A percentile compares a stretch with the other conserved stretches of the same genome.
Evolutionary conservation across 2,113 vertebrate genomes (phyloP).

Genomic region (Tragelaphus strepsiceros): DNA sequence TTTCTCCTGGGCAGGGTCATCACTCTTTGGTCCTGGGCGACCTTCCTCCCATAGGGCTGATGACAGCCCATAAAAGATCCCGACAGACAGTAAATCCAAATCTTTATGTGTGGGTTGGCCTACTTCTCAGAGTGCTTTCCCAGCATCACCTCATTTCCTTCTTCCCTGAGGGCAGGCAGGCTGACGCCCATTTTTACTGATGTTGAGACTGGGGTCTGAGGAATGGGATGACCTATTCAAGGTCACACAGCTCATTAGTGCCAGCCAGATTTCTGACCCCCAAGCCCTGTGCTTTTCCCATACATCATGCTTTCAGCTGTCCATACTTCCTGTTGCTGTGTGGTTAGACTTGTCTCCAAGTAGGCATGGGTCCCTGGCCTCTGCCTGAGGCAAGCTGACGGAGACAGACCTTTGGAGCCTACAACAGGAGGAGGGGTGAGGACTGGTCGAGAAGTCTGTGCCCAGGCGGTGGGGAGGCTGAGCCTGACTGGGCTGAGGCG

Average conservation of each 20-base stretch:
- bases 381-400: not conserved
- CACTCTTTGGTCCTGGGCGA: not conserved
- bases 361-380: not conserved
- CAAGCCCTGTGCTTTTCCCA: not conserved
- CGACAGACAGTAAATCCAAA: not conserved
- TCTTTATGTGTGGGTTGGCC: conserved; percentile 23
- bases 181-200: conserved; percentile 29
- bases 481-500: not conserved
- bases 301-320: not conserved
- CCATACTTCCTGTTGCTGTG: not conserved
- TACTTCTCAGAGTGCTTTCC: conserved; percentile 47
- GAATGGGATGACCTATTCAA: not conserved
- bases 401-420: not conserved
- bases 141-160: conserved; percentile 31
- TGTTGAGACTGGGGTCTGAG: not conserved
- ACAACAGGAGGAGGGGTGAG: not conserved
- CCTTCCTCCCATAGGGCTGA: not conserved
- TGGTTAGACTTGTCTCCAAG: conserved; percentile 2
- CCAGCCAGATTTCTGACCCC: not conserved
- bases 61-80: not conserved
- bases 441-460: not conserved
- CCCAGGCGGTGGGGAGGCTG: not conserved
- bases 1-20: not conserved
- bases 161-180: conserved; percentile 4
- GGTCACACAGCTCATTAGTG: not conserved